A percentile compares a stretch with the other conserved stretches of the same genome.
Evolutionary conservation across 37 sponge, comb jelly and placozoan genomes (phyloP).

Genomic region (Theonella swinhoei): DNA sequence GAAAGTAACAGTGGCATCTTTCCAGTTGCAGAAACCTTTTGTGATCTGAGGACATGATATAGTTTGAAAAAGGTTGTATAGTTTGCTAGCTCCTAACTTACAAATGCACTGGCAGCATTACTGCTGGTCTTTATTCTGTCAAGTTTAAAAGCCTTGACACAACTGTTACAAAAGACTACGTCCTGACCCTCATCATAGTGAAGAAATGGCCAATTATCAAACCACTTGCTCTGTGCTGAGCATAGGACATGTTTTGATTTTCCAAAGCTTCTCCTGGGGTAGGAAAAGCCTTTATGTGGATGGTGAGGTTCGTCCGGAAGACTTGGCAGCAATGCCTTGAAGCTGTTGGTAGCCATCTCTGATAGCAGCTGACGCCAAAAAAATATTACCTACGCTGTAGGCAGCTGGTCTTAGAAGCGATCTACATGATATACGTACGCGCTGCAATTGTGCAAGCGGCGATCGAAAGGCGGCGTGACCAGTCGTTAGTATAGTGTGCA

Average conservation of each 20-base stretch:
- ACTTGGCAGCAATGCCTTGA: no score
- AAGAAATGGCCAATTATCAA: conserved; percentile 41
- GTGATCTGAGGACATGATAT: conserved; percentile 14
- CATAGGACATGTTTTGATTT: conserved; percentile 9
- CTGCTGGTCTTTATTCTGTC: no score
- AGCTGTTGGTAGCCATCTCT: no score
- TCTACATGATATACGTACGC: no score
- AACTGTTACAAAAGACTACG: conserved; percentile 65
- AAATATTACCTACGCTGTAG: no score
- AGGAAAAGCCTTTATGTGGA: conserved; percentile 2
- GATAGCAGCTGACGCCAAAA: no score
- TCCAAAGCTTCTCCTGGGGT: no score
- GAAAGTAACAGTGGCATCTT: conserved; percentile 75
- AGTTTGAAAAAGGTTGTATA: not conserved
- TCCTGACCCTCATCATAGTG: conserved; percentile 56
- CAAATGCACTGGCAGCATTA: conserved; percentile 15
- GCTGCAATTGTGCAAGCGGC: no score
- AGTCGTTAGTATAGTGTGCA: no score
- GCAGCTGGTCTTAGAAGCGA: no score
- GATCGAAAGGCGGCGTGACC: no score
- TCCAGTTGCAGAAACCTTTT: conserved; percentile 46
- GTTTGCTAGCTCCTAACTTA: conserved; percentile 1
- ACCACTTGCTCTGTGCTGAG: conserved; percentile 17
- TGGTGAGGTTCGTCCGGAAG: no score
- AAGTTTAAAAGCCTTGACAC: conserved; percentile 39